Evolutionary conservation across 1,140 invertebrate genomes (phyloP), one percentile per base, ranked within the genome.

Genomic region (Sycobia sp.): DNA sequence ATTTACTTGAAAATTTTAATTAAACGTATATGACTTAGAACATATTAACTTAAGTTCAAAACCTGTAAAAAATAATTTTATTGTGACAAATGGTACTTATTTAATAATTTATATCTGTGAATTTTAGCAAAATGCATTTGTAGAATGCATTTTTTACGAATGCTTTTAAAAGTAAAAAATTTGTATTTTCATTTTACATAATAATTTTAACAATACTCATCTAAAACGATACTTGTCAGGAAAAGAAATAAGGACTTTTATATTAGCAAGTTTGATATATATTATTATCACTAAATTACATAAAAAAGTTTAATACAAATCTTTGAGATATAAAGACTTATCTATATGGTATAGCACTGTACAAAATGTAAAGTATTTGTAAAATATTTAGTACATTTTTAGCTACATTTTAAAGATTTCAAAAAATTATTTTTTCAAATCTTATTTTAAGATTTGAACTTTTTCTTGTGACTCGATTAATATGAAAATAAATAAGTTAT

Each of bases 281-380:
- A n/a, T n/a, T n/a, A n/a, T n/a, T n/a, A n/a, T n/a, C n/a, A n/a
- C n/a, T n/a, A n/a, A n/a, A n/a, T n/a, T n/a, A n/a, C n/a, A 49
- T 63, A 63, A 41, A 63, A 63, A 63, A 63, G 62, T 65, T 65
- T 65, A 65, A 46, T 65, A 65, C 62, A 54, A 65, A 57, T 53
- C 39, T 65, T 53, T 54, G 38, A 53, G 57, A 51, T 58, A 65
- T 58, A 39, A 57, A 65, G 20, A 55, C 39, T 46, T 58, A 53
- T 41, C 55, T 25, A 44, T 27, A 46, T 32, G 49, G 55, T 51
- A 58, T 0, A 53, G 55, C 49, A n/a, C 9, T 65, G 55, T 65
- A 65, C 47, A 65, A 65, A 65, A 65, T 65, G 59, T 65, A 65
- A 65, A 58, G 32, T 46, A 58, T 49, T 51, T 58, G 43, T 51